Evolutionary conservation across 2,797 vertebrate species (phyloP).

Genomic region (Sebastolobus altivelis): DNA sequence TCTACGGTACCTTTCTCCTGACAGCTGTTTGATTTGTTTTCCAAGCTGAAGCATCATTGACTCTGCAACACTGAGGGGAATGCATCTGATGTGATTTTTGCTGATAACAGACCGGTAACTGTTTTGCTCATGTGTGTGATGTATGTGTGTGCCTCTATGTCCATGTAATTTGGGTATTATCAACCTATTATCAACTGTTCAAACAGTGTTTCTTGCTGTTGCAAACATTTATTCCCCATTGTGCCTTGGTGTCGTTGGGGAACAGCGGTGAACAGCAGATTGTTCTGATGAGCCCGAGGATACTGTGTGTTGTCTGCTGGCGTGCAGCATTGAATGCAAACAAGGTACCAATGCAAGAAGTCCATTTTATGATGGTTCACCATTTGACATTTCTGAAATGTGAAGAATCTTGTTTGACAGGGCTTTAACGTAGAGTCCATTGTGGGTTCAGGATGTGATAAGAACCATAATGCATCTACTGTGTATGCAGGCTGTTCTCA

Average conservation of each 20-base stretch:
- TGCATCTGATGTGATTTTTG: conserved; percentile 20
- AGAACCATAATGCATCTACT: neutral
- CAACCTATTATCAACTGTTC: neutral
- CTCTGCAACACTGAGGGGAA: conserved; percentile 26
- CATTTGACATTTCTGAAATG: conserved; percentile 14
- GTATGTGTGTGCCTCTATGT: neutral
- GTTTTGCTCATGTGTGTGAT: neutral
- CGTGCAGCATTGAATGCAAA: conserved; percentile 44
- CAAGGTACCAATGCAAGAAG: conserved; percentile 6
- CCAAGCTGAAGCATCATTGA: conserved; percentile 21
- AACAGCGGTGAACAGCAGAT: conserved; percentile 42
- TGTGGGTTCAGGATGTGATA: neutral
- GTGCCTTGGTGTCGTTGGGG: conserved; percentile 31
- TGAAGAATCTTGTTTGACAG: neutral
- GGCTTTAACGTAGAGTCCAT: neutral
- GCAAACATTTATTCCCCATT: conserved; percentile 36
- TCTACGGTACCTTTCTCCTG: conserved; percentile 1
- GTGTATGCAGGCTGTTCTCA: too few species aligned
- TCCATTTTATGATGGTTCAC: neutral
- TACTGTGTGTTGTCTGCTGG: conserved; percentile 26
- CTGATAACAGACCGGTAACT: conserved; percentile 17
- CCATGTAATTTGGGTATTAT: conserved; percentile 4
- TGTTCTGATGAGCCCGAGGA: conserved; percentile 55
- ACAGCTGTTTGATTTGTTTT: conserved; percentile 46
- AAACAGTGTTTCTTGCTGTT: conserved; percentile 18